Evolutionary conservation across 2,797 vertebrate species (phyloP).

Genomic region (Cyprinodon diabolis): DNA sequence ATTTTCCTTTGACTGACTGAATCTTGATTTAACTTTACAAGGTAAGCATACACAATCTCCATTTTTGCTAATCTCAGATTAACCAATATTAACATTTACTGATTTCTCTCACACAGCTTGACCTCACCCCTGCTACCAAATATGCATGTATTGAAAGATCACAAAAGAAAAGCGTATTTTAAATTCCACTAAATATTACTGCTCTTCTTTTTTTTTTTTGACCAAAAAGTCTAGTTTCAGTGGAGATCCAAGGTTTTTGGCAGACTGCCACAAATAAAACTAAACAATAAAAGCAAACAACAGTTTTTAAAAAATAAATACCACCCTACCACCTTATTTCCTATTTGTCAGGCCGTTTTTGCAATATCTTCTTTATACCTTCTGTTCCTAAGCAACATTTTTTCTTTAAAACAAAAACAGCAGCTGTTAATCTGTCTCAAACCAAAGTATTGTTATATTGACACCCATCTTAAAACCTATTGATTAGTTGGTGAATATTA

Average conservation of each 20-base stretch:
- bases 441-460: neutral
- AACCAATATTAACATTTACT: neutral
- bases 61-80: neutral
- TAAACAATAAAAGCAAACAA: no score
- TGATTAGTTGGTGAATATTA: neutral
- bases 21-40: neutral
- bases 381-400: neutral
- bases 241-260: no score
- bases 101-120: no score
- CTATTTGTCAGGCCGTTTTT: neutral
- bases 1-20: neutral
- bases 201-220: no score
- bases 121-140: no score
- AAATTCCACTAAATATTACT: no score
- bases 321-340: neutral
- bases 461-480: neutral
- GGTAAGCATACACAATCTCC: neutral
- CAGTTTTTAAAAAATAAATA: neutral
- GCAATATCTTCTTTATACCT: neutral
- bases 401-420: neutral
- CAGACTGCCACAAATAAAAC: no score
- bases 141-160: no score
- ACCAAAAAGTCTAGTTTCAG: no score
- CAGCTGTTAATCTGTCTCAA: neutral
- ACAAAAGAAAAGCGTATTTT: no score